Percentiles rank a stretch among this genome's conserved stretches.
These are phyloP conservation scores for Verasper variegatus DNA, from an alignment of 2,113 vertebrate species.

Conservation along the genomic window DNA sequence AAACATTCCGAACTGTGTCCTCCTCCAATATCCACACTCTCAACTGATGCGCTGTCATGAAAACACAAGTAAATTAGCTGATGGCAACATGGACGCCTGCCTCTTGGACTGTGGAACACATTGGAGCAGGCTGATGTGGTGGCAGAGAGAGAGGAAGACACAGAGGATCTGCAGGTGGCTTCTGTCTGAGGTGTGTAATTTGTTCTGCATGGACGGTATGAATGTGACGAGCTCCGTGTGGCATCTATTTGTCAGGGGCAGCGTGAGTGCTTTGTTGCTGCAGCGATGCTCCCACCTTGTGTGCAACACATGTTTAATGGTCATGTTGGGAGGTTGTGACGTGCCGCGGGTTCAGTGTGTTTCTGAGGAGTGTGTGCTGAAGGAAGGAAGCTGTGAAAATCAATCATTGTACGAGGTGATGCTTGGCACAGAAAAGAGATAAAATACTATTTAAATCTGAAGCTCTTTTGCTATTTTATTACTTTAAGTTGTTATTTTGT, in stretches of 20 bases:
- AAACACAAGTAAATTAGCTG: background rate
- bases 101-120: too few species aligned
- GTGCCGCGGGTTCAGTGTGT: conserved; percentile 8
- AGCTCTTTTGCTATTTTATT: background rate
- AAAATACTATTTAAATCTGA: background rate
- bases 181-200: background rate
- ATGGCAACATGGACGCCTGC: too few species aligned
- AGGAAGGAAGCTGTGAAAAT: conserved; percentile 2
- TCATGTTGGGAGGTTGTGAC: conserved; percentile 17
- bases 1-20: background rate
- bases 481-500: background rate
- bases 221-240: background rate
- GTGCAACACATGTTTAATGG: conserved; percentile 11
- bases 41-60: background rate
- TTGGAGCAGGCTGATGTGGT: background rate
- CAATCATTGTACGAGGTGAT: background rate
- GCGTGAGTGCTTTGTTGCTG: background rate
- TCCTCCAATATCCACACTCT: background rate
- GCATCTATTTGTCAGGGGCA: background rate
- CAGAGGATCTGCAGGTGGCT: conserved; percentile 46
- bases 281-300: background rate
- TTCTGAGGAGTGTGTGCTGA: background rate
- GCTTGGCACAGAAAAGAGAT: background rate
- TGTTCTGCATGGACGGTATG: background rate
- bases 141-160: background rate